Evolutionary conservation across 2,888 invertebrate species (phyloP).

Genomic region (Camptogramma bilineatum): DNA sequence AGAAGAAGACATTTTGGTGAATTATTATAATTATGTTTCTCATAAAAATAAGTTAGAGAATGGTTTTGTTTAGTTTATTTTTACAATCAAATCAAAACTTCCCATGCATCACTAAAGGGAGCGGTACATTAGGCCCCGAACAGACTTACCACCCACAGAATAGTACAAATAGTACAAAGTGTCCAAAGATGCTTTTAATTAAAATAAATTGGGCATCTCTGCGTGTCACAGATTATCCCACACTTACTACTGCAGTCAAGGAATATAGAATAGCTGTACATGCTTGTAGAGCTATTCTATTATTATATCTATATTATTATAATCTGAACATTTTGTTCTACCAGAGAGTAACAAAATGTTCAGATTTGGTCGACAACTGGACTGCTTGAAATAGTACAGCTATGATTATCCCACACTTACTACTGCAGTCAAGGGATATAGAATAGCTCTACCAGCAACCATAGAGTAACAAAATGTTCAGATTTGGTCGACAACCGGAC

Average conservation of each 20-base stretch:
- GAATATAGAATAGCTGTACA: neutral
- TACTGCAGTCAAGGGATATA: neutral
- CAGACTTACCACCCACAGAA: conserved; percentile 38
- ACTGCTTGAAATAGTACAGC: neutral
- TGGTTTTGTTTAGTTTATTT: neutral
- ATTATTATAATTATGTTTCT: no score
- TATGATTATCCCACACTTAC: conserved; percentile 15
- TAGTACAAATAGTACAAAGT: conserved; percentile 27
- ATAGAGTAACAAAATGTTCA: neutral
- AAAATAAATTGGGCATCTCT: conserved; percentile 46
- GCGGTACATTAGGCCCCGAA: conserved; percentile 18
- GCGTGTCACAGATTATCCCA: conserved; percentile 25
- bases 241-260: neutral
- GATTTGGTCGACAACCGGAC: conserved; percentile 16
- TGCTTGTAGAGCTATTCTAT: no score
- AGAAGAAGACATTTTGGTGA: no score
- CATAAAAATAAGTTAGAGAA: neutral
- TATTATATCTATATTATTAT: no score
- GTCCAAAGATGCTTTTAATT: conserved; percentile 42
- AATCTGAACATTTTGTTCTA: no score
- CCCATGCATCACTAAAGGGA: conserved; percentile 4
- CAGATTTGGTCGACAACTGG: conserved; percentile 17
- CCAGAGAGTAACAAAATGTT: neutral
- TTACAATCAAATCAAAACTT: neutral
- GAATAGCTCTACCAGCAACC: neutral